Evolutionary conservation across 2,113 vertebrate species (phyloP), one percentile per base, ranked within the genome.

Genomic region (Gymnorhina tibicen): DNA sequence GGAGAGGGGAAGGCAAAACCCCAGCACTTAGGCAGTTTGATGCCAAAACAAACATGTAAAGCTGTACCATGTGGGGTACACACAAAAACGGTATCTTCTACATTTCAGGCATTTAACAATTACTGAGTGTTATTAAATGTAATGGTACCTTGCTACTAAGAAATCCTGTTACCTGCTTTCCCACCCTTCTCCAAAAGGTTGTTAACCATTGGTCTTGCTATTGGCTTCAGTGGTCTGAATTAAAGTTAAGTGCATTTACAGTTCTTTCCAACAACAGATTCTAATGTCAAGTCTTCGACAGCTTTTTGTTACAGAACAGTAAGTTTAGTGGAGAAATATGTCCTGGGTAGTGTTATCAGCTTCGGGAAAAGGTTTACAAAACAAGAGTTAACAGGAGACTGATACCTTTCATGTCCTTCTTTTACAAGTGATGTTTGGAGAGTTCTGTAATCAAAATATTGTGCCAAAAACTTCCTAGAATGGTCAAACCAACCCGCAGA

Each of bases 391-490:
- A 39, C 13, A 23, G 59, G 28, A 77, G 20, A 9, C 28, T 13
- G 47, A 70, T 70, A 64, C 24, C 33, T 90, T 92, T 64, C 64
- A 35, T 50, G 62, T 56, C 35, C 41, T 62, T 6, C 52, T 88
- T 47, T 72, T 68, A 49, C 26, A 64, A 89, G 33, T 78, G 28
- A 17, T 95, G 41, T 93, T 96, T 86, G 73, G 68, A 89, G 72
- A 81, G 52, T 49, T 84, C 79, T 89, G 76, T 72, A 87, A 81
- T 85, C 73, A 75, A 94, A 88, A 78, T 56, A 30, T 33, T 80
- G 50, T 87, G 86, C 83, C 87, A 96, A 39, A 62, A 74, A 33
- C 56, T 95, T 96, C 91, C 91, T 89, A 85, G 73, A 97, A 92
- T 62, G 64, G 69, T 73, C 73, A 86, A 67, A 63, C 6, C 19